Percentiles rank a stretch among this genome's conserved stretches.
phyloP scores from a whole-genome alignment of 1,140 invertebrate genomes.

The Atopsyche davidsoni region DNA sequence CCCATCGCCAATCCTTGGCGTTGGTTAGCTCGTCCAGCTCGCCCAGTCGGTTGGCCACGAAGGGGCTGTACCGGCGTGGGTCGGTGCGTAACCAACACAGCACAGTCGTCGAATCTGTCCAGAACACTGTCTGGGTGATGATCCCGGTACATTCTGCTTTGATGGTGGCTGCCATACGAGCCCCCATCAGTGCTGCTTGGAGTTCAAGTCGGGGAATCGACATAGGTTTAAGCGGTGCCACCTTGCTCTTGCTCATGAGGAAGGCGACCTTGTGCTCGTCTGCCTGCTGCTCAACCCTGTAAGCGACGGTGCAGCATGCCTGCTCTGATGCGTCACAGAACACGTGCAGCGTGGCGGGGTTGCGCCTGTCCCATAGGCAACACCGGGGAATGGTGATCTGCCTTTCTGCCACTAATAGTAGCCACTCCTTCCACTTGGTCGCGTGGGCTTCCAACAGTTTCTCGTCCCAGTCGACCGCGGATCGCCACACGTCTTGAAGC shows the following conservation, averaged over 20 bases:
- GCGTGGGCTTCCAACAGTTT: not conserved
- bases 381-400: slow-evolving; percentile 24
- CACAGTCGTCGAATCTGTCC: slow-evolving; percentile 33
- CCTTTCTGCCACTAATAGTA: slow-evolving; percentile 21
- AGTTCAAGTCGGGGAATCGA: slow-evolving; percentile 32
- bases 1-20: slow-evolving; percentile 31
- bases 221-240: slow-evolving; percentile 28
- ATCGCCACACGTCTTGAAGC: slow-evolving; percentile 34
- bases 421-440: not conserved
- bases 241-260: slow-evolving; percentile 28
- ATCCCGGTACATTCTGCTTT: slow-evolving; percentile 16
- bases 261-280: slow-evolving; percentile 14
- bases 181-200: slow-evolving; percentile 31
- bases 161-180: slow-evolving; percentile 19
- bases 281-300: slow-evolving; percentile 19
- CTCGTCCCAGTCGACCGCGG: slow-evolving; percentile 33
- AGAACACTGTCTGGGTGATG: slow-evolving; percentile 21
- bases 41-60: slow-evolving; percentile 31
- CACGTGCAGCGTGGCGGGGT: not conserved
- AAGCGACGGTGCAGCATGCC: slow-evolving; percentile 24
- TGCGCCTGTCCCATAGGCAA: slow-evolving; percentile 2
- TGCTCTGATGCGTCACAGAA: slow-evolving; percentile 17
- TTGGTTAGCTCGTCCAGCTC: slow-evolving; percentile 33
- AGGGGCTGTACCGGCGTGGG: slow-evolving; percentile 29
- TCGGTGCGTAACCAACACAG: slow-evolving; percentile 33